Evolutionary conservation across 2,888 invertebrate species (phyloP), one percentile per base, ranked within the genome.

Genomic region (Rhogogaster chlorosoma): DNA sequence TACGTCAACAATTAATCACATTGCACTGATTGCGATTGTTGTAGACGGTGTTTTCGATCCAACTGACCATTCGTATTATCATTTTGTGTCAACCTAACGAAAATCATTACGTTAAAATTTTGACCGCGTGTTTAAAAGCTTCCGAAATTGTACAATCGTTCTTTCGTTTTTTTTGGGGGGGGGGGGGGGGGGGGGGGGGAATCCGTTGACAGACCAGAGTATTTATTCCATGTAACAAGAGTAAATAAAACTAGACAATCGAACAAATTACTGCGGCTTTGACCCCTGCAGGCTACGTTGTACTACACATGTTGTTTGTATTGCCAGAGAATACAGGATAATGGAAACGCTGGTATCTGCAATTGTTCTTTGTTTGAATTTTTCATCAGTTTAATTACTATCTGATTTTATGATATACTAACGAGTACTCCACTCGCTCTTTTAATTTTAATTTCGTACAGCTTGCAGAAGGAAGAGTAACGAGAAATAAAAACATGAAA

Each of bases 251-350:
- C 45, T 22, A 45, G 49, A 49, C 49, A 77, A 77, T 45, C 45
- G 49, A 42, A 77, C 75, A 77, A 49, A 77, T 77, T 75, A 77
- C 75, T 77, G 75, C 75, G 75, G 75, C 26, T 49, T 77, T 77
- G 18, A 49, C 49, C 75, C 7, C 45, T 15, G 45, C 29, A 15
- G 75, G 49, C 29, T 49, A 77, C 49, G 75, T n/a, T 32, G 53
- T 53, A n/a, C n/a, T 53, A 53, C 53, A 53, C 53, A 71, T 10
- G 71, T 42, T 71, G 26, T 0, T 36, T 42, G 71, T 32, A 71
- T 32, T 38, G 38, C 71, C n/a, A 12, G 36, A 32, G 10, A 32
- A 38, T 71, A 18, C 36, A 38, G 71, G 71, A 71, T 71, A 71
- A 71, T 71, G 32, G n/a, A 71, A 38, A 71, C 3, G n/a, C 36